A percentile compares a stretch with the other conserved stretches of the same genome.
Evolutionary conservation across 2,113 vertebrate species (phyloP).

Genomic region (Chamaea fasciata): DNA sequence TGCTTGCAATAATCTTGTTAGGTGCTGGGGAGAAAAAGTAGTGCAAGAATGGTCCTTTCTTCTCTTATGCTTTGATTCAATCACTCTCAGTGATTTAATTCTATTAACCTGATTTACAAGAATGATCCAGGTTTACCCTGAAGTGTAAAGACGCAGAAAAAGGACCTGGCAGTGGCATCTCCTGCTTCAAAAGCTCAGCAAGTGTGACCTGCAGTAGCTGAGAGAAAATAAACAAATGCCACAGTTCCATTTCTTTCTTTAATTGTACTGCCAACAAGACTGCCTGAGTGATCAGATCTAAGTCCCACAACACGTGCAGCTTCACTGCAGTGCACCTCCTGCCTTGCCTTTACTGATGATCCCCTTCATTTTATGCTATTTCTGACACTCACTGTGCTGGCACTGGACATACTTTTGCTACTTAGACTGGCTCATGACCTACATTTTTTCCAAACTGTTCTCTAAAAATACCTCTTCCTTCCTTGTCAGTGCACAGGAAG

Average conservation of each 20-base stretch:
- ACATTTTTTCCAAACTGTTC: background rate
- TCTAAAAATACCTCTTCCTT: background rate
- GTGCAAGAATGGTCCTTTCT: background rate
- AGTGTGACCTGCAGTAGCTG: background rate
- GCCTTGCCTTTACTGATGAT: background rate
- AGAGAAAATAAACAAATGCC: background rate
- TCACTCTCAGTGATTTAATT: background rate
- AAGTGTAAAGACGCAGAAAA: background rate
- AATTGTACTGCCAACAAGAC: background rate
- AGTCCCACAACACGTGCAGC: background rate
- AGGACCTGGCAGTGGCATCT: background rate
- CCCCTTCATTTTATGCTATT: fast-evolving
- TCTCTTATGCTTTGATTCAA: background rate
- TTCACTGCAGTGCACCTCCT: background rate
- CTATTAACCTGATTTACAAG: background rate
- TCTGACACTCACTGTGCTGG: fast-evolving
- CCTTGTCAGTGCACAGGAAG: background rate
- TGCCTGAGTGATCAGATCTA: background rate
- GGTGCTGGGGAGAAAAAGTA: background rate
- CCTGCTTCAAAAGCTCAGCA: background rate
- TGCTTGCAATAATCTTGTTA: background rate
- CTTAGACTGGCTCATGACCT: background rate
- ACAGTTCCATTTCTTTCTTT: background rate
- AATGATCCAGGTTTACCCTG: background rate
- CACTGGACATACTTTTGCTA: background rate